A percentile compares a stretch with the other conserved stretches of the same genome.
Conservation (phyloP, 2,888 invertebrate genomes). For the Deilephila elpenor region DNA sequence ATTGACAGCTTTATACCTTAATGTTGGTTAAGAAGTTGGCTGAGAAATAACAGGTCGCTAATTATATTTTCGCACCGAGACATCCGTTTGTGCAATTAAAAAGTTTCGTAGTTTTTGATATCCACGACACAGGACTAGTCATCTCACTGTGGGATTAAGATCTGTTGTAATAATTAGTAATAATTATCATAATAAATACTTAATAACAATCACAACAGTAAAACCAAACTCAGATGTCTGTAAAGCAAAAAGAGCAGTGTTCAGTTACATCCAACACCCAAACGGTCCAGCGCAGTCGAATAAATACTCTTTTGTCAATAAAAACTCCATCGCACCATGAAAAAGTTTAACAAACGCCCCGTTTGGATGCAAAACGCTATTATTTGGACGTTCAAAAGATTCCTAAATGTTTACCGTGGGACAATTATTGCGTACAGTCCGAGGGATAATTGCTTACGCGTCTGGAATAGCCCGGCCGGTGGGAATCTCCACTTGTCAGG, state of each 20-base stretch:
- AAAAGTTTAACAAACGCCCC: conserved; percentile 43
- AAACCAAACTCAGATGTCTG: background rate
- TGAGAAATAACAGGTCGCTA: too few species aligned
- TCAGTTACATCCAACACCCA: conserved; percentile 39
- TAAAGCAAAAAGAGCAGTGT: conserved; percentile 6
- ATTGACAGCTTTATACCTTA: too few species aligned
- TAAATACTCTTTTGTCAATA: conserved; percentile 52
- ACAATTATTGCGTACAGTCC: conserved; percentile 53
- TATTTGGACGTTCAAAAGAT: conserved; percentile 52
- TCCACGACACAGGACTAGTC: too few species aligned
- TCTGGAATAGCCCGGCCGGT: conserved; percentile 52
- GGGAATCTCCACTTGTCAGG: conserved; percentile 51
- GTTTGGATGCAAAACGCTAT: conserved; percentile 33
- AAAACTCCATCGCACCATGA: conserved; percentile 42
- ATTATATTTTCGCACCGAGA: too few species aligned
- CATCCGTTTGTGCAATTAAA: too few species aligned
- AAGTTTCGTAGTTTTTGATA: too few species aligned
- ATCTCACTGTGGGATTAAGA: too few species aligned
- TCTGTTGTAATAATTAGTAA: too few species aligned
- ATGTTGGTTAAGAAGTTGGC: too few species aligned
- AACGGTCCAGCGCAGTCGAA: conserved; percentile 40
- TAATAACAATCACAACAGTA: background rate
- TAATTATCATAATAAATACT: too few species aligned
- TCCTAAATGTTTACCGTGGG: conserved; percentile 57
- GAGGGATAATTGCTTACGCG: conserved; percentile 63